Base-by-base conservation (phyloP, 2,888 invertebrate genomes). In the Frankliniella intonsa region DNA sequence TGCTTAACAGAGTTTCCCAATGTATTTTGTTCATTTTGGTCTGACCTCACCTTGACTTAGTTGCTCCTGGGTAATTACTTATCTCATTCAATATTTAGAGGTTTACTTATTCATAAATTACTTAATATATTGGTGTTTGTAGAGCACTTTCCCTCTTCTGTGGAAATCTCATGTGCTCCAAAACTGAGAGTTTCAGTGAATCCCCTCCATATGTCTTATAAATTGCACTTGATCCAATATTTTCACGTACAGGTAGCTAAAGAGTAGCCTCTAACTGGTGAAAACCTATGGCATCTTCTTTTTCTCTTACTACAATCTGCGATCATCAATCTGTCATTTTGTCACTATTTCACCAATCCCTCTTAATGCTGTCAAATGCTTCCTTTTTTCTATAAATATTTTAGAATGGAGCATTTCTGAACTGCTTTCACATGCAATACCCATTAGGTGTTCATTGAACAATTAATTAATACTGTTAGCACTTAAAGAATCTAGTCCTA, bases 391-490 rank as follows among this genome's bases (percentile, higher is more conserved):
- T 12, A 14, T 19, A 55, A 14, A 14, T 55, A 17, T 55, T 14
- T 17, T 14, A 55, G 17, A 82, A 80, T 50, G 80, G 49, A 80
- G 80, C 50, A 50, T 38, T 38, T 38, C 38, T 38, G 38, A 38
- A 38, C 38, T 38, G 38, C 38, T 38, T 38, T 5, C 38, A 38
- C 2, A 5, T 38, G 38, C 38, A 5, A 38, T 38, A 38, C 38
- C 5, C 38, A 38, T 38, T 38, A 38, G 38, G 38, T 38, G 38
- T 38, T 38, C 38, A 38, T 38, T 38, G 38, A 50, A 22, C 80
- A 82, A 80, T 49, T 55, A 51, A 82, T 80, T 50, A 50, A 80
- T 80, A 80, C 19, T 80, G 82, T 80, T 49, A 82, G 80, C 55
- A 55, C 55, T 7, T 12, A 76, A 76, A 25, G 25, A 76, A 76